These are phyloP conservation scores for Palythoa heliodiscus DNA, from an alignment of 92 coral and sea anemone genomes.

Conservation along the genomic window DNA sequence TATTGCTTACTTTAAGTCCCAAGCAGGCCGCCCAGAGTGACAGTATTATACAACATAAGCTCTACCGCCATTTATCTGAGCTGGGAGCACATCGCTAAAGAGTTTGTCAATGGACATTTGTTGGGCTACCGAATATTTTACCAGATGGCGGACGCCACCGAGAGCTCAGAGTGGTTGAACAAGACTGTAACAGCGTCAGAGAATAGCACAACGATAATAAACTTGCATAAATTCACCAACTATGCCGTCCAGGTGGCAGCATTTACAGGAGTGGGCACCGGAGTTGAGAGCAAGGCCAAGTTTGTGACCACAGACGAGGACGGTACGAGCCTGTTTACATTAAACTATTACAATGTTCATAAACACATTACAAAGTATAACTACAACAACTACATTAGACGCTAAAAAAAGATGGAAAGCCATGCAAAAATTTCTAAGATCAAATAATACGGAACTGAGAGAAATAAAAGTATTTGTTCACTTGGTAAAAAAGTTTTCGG, in stretches of 20 bases:
- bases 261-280: slow-evolving; percentile 70
- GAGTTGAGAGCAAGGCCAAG: slow-evolving; percentile 53
- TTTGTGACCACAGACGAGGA: slow-evolving; percentile 81
- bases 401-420: too few species aligned
- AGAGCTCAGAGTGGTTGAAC: slow-evolving; percentile 37
- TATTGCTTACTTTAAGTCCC: slow-evolving; percentile 48
- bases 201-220: slow-evolving; percentile 31
- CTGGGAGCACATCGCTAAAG: slow-evolving; percentile 49
- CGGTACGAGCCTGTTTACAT: slow-evolving; percentile 49
- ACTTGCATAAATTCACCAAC: slow-evolving; percentile 62
- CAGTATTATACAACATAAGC: slow-evolving; percentile 29
- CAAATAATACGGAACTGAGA: too few species aligned
- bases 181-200: slow-evolving; percentile 51
- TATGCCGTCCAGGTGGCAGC: slow-evolving; percentile 82
- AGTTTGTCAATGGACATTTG: slow-evolving; percentile 44
- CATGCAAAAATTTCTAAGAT: too few species aligned
- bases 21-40: slow-evolving; percentile 57
- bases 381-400: too few species aligned
- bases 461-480: not conserved
- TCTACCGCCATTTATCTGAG: slow-evolving; percentile 45
- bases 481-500: not conserved
- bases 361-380: not conserved
- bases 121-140: slow-evolving; percentile 39
- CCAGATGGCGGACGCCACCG: slow-evolving; percentile 49
- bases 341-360: not conserved